A percentile compares a stretch with the other conserved stretches of the same genome.
Conservation (phyloP, 30 jellyfish, hydroid and myxozoan species). For the Turritopsis dohrnii region DNA sequence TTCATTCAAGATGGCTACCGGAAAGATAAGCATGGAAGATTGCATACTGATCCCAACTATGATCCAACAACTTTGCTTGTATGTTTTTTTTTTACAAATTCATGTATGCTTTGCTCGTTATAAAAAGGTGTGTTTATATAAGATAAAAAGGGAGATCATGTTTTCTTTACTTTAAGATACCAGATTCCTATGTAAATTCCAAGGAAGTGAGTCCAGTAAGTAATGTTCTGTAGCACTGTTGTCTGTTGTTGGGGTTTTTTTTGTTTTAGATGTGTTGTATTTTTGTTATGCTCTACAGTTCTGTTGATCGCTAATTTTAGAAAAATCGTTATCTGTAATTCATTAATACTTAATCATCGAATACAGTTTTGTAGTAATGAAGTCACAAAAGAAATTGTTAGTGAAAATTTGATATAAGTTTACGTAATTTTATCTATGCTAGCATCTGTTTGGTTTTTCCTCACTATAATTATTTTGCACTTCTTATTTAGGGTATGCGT, state of each 20-base stretch:
- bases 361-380: too few relatives aligned
- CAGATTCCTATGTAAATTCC: slow-evolving; percentile 68
- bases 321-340: too few relatives aligned
- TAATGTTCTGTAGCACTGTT: too few relatives aligned
- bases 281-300: too few relatives aligned
- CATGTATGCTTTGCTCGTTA: too few relatives aligned
- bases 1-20: slow-evolving; percentile 83
- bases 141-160: too few relatives aligned
- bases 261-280: too few relatives aligned
- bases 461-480: neutral
- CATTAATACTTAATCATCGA: too few relatives aligned
- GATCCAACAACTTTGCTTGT: slow-evolving; percentile 76
- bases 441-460: neutral
- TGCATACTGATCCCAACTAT: slow-evolving; percentile 88
- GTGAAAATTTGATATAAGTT: neutral
- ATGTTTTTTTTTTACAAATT: neutral
- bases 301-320: too few relatives aligned
- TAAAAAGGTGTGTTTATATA: too few relatives aligned
- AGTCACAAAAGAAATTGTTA: too few relatives aligned
- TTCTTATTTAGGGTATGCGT: slow-evolving; percentile 64
- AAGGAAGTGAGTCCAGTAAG: slow-evolving; percentile 91
- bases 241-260: too few relatives aligned
- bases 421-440: neutral
- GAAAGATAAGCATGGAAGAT: slow-evolving; percentile 67
- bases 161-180: slow-evolving; percentile 46